Conservation (phyloP, 2,797 vertebrate genomes). For the Muscicapa comitata region DNA sequence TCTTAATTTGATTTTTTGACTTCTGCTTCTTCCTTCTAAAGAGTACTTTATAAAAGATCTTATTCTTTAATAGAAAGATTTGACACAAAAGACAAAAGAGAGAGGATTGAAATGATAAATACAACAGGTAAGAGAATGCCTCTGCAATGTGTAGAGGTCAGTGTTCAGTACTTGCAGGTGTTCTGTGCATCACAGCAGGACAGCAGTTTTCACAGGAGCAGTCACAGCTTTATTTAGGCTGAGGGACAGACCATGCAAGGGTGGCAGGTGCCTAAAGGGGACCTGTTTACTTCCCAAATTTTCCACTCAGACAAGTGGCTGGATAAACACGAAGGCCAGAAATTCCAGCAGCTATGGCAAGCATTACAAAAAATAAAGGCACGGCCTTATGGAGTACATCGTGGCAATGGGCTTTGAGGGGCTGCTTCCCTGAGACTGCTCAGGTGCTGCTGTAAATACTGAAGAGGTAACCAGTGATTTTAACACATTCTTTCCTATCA, state of each 20-base stretch:
- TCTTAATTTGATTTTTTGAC: background rate
- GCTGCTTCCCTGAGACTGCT: background rate
- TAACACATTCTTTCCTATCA: background rate
- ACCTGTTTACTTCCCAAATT: background rate
- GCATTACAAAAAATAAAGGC: background rate
- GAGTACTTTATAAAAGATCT: background rate
- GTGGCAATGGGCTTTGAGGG: background rate
- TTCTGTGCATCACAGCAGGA: background rate
- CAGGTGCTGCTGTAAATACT: background rate
- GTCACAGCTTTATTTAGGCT: background rate
- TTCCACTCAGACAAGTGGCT: background rate
- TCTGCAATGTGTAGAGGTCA: background rate
- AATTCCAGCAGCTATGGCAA: background rate
- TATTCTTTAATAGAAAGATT: background rate
- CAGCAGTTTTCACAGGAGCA: background rate
- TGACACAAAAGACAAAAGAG: background rate
- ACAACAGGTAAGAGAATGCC: background rate
- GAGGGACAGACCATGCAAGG: background rate
- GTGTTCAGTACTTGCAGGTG: rapidly evolving
- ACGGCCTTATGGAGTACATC: background rate
- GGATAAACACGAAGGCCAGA: background rate
- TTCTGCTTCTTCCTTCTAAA: background rate
- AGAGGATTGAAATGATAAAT: background rate
- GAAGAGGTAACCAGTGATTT: background rate
- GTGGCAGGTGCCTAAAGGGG: background rate